A percentile compares a stretch with the other conserved stretches of the same genome.
These are phyloP conservation scores for Stylophora pistillata DNA, from an alignment of 64 coral and sea anemone genomes.

Conservation along the genomic window DNA sequence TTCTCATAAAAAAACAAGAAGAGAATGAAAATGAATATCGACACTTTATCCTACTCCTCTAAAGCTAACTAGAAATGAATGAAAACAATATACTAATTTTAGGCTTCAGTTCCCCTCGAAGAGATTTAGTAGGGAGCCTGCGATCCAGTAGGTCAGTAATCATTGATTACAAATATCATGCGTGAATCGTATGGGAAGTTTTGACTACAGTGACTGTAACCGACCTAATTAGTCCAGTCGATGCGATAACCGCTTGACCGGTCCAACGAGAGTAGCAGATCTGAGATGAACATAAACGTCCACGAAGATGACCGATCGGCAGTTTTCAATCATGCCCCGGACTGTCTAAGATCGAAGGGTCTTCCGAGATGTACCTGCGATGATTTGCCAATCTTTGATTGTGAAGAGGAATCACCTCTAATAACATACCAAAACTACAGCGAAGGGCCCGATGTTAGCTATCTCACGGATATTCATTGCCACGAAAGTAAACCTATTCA, in stretches of 20 bases:
- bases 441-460: constrained; percentile 15
- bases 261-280: not conserved
- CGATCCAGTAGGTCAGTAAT: not conserved
- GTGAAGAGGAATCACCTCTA: constrained; percentile 19
- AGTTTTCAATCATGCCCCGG: not conserved
- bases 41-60: no score
- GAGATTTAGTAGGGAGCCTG: no score
- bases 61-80: no score
- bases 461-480: constrained; percentile 85
- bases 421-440: constrained; percentile 46
- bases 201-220: no score
- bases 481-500: constrained; percentile 85
- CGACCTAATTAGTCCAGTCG: no score
- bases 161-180: constrained; percentile 1
- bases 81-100: no score
- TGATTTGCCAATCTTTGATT: not conserved
- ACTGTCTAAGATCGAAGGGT: not conserved
- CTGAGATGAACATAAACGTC: not conserved
- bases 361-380: not conserved
- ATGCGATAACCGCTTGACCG: not conserved
- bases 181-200: not conserved
- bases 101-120: no score
- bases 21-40: no score
- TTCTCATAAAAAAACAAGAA: no score
- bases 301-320: not conserved